Percentiles rank a stretch among this genome's conserved stretches.
phyloP scores from a whole-genome alignment of 2,888 invertebrate genomes.

The Lacanobia wlatinum region DNA sequence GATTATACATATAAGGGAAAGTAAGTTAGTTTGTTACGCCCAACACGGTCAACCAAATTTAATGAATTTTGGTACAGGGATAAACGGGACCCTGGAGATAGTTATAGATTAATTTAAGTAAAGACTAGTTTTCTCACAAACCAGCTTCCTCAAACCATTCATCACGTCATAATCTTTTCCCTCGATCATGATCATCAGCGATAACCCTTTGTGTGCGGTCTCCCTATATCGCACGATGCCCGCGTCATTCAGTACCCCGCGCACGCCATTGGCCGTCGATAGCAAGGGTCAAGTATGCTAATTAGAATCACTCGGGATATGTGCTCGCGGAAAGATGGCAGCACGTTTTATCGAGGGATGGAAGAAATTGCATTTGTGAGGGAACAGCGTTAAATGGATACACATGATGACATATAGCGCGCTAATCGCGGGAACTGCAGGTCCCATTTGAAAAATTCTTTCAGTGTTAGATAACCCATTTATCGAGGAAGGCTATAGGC shows the following conservation, averaged over 20 bases:
- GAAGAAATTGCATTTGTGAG: background rate
- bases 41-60: too few relatives aligned
- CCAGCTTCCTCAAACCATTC: background rate
- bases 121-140: background rate
- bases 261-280: constrained; percentile 63
- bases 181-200: constrained; percentile 35
- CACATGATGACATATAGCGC: too few relatives aligned
- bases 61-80: too few relatives aligned
- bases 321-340: constrained; percentile 36
- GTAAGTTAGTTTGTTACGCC: too few relatives aligned
- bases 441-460: too few relatives aligned
- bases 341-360: constrained; percentile 37
- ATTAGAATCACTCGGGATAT: constrained; percentile 47
- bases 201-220: constrained; percentile 60
- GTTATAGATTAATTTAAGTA: too few relatives aligned
- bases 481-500: too few relatives aligned
- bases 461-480: too few relatives aligned
- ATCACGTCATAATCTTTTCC: constrained; percentile 27
- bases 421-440: too few relatives aligned
- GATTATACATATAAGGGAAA: too few relatives aligned
- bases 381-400: too few relatives aligned
- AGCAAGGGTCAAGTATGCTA: constrained; percentile 65
- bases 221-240: constrained; percentile 43
- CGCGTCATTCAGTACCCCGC: constrained; percentile 51
- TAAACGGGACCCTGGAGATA: too few relatives aligned